Evolutionary conservation across 2,888 invertebrate genomes (phyloP).

Genomic region (Sclerodermus sp.): DNA sequence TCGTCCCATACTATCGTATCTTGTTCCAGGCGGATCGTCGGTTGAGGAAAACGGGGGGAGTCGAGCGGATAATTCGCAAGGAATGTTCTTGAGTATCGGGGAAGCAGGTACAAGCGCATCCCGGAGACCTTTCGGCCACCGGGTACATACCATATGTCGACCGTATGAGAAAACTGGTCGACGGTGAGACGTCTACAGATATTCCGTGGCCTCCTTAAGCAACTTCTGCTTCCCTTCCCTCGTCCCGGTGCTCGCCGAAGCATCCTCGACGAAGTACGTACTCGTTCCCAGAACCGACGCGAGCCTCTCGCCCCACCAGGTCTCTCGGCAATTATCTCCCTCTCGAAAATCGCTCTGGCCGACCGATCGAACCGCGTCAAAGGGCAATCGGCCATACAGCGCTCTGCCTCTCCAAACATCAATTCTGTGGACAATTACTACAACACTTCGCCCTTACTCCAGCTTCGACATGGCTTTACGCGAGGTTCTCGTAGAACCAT

Average conservation of each 20-base stretch:
- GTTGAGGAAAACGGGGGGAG: too few relatives aligned
- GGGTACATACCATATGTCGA: conserved; percentile 44
- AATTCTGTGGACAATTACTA: too few relatives aligned
- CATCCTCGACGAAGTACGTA: conserved; percentile 26
- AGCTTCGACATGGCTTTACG: too few relatives aligned
- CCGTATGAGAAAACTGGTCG: conserved; percentile 47
- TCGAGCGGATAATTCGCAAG: too few relatives aligned
- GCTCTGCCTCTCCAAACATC: background rate
- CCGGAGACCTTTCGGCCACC: conserved; percentile 26
- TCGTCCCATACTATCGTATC: too few relatives aligned
- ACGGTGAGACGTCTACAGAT: conserved; percentile 42
- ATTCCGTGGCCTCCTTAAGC: conserved; percentile 45
- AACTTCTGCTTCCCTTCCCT: conserved; percentile 25
- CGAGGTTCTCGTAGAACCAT: too few relatives aligned
- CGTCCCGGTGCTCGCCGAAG: conserved; percentile 16
- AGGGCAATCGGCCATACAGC: conserved; percentile 9
- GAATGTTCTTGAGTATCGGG: background rate
- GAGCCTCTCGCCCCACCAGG: conserved; percentile 5
- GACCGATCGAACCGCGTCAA: conserved; percentile 16
- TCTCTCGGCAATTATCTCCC: conserved; percentile 24
- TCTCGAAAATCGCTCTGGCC: conserved; percentile 3
- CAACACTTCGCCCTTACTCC: too few relatives aligned
- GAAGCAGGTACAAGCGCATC: background rate
- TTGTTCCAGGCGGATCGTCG: too few relatives aligned
- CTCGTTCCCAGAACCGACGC: conserved; percentile 22